Percentiles rank a stretch among this genome's conserved stretches.
Conservation (phyloP, 2,888 invertebrate species). For the Hoplodrina ambigua region DNA sequence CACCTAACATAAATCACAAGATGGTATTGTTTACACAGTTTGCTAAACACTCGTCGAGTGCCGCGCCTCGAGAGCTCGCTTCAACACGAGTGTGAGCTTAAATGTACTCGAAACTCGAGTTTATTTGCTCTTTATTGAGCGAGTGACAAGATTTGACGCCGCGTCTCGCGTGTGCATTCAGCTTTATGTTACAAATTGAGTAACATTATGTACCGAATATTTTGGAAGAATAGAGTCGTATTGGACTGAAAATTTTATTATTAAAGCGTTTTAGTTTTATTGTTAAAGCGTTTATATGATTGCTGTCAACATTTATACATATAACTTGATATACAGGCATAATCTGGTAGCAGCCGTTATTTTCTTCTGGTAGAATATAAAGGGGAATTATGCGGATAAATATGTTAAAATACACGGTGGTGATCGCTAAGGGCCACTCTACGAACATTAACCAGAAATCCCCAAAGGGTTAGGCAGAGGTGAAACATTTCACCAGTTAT, state of each 20-base stretch:
- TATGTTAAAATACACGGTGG: no score
- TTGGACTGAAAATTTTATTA: conserved; percentile 35
- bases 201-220: conserved; percentile 38
- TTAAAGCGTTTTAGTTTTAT: conserved; percentile 17
- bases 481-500: no score
- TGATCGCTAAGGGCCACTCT: no score
- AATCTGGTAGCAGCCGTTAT: neutral
- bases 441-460: no score
- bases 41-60: conserved; percentile 81
- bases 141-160: conserved; percentile 79
- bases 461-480: no score
- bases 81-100: conserved; percentile 80
- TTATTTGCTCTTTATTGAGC: conserved; percentile 85
- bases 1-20: conserved; percentile 73
- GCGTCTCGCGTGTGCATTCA: conserved; percentile 66
- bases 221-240: conserved; percentile 23
- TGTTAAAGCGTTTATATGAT: conserved; percentile 11
- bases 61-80: conserved; percentile 73
- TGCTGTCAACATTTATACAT: neutral
- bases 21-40: conserved; percentile 81
- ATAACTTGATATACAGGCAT: neutral
- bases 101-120: conserved; percentile 79
- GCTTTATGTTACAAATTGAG: conserved; percentile 63
- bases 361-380: neutral
- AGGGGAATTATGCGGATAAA: no score